Evolutionary conservation across 2,888 invertebrate species (phyloP).

Genomic region (Drosophila koepferae): DNA sequence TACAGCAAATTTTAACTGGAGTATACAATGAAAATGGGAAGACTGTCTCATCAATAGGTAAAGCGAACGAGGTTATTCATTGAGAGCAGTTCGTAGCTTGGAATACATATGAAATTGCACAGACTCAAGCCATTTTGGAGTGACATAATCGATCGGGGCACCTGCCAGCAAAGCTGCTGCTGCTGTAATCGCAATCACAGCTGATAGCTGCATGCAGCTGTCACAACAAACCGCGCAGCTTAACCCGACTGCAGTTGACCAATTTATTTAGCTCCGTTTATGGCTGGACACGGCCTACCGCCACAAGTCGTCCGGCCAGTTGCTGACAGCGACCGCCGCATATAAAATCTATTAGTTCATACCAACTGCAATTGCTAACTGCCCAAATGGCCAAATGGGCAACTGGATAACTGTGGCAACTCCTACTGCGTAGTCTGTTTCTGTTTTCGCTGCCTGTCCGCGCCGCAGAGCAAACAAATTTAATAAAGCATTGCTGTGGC

Average conservation of each 20-base stretch:
- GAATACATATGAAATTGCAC: background rate
- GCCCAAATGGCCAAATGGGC: constrained; percentile 23
- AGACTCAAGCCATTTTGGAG: background rate
- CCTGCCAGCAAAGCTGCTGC: background rate
- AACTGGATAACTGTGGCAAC: constrained; percentile 22
- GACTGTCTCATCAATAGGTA: background rate
- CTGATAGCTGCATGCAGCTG: constrained; percentile 58
- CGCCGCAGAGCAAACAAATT: constrained; percentile 58
- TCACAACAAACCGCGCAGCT: constrained; percentile 64
- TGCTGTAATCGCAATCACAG: constrained; percentile 22
- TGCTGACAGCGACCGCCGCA: constrained; percentile 75
- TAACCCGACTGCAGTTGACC: constrained; percentile 51
- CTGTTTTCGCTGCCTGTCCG: constrained; percentile 46
- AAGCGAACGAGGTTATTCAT: background rate
- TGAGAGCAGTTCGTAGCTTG: background rate
- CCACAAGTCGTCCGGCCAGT: constrained; percentile 17
- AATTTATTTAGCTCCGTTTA: constrained; percentile 64
- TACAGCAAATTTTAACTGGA: background rate
- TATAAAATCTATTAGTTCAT: constrained; percentile 75
- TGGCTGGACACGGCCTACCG: constrained; percentile 5
- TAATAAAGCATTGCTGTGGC: constrained; percentile 47
- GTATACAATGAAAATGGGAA: background rate
- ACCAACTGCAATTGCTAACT: constrained; percentile 42
- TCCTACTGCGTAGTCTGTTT: constrained; percentile 35
- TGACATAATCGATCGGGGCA: constrained; percentile 12